Evolutionary conservation across 1,140 invertebrate genomes (phyloP).

Genomic region (Dryas iulia): DNA sequence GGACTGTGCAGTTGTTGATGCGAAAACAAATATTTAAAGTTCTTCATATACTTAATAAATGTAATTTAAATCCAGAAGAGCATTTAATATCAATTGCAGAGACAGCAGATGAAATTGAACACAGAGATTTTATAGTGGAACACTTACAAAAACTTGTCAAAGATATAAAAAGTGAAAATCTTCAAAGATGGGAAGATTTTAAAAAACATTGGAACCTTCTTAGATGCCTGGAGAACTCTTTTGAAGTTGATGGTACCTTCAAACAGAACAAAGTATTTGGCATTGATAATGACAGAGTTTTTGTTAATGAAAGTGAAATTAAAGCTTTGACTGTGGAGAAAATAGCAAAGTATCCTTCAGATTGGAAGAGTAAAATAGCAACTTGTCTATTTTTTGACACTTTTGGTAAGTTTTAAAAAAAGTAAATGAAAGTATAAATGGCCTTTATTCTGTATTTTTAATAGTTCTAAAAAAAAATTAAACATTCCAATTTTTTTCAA

Average conservation of each 20-base stretch:
- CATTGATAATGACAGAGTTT: slow-evolving; percentile 56
- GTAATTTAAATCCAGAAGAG: slow-evolving; percentile 79
- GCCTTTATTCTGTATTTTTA: not conserved
- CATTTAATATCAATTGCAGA: slow-evolving; percentile 81
- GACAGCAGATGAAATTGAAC: slow-evolving; percentile 74
- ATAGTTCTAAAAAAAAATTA: not conserved
- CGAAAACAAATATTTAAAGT: slow-evolving; percentile 84
- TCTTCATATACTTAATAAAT: slow-evolving; percentile 83
- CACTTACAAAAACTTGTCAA: slow-evolving; percentile 77
- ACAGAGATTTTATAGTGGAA: slow-evolving; percentile 82
- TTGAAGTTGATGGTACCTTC: slow-evolving; percentile 70
- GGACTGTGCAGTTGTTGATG: slow-evolving; percentile 82
- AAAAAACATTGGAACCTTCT: slow-evolving; percentile 81
- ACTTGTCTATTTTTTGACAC: slow-evolving; percentile 79
- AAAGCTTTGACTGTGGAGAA: slow-evolving; percentile 74
- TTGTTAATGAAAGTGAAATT: slow-evolving; percentile 75
- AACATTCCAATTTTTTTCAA: too few relatives aligned
- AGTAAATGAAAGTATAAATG: not conserved
- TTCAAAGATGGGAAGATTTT: slow-evolving; percentile 72
- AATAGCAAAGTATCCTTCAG: slow-evolving; percentile 68
- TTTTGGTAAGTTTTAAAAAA: slow-evolving; percentile 69
- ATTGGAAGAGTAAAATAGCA: slow-evolving; percentile 80
- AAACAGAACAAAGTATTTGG: slow-evolving; percentile 79
- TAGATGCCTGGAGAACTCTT: slow-evolving; percentile 78
- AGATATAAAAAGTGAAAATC: slow-evolving; percentile 56